Conservation (phyloP, 2,113 vertebrate species). For the Delphinus delphis region DNA sequence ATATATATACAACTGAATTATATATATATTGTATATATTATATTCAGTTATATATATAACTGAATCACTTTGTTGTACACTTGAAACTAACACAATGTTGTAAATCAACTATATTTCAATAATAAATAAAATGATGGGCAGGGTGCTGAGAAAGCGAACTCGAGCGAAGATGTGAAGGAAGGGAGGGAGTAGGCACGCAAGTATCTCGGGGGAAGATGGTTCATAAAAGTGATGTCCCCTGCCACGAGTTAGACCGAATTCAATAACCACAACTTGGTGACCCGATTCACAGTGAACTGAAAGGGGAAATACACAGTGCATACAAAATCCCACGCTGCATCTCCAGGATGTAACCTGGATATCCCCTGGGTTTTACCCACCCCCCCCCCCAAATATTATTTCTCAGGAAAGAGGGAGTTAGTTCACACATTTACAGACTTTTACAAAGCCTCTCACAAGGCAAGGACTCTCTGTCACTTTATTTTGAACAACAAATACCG, state of each 20-base stretch:
- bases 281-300: too few species aligned
- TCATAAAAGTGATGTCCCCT: not conserved
- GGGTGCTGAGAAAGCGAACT: not conserved
- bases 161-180: not conserved
- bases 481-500: not conserved
- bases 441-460: not conserved
- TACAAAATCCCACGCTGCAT: fast-evolving
- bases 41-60: not conserved
- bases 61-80: not conserved
- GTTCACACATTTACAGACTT: not conserved
- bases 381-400: not conserved
- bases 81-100: not conserved
- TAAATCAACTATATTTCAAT: not conserved
- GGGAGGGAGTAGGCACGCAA: not conserved
- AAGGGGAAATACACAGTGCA: not conserved
- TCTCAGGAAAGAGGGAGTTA: not conserved
- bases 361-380: not conserved
- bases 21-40: too few species aligned
- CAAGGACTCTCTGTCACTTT: not conserved
- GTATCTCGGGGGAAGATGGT: not conserved
- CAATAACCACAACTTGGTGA: not conserved
- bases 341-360: not conserved
- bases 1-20: too few species aligned
- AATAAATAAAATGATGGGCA: not conserved
- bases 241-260: not conserved